A percentile compares a stretch with the other conserved stretches of the same genome.
Conservation (phyloP, 2,797 vertebrate genomes). For the Podarcis siculus region DNA sequence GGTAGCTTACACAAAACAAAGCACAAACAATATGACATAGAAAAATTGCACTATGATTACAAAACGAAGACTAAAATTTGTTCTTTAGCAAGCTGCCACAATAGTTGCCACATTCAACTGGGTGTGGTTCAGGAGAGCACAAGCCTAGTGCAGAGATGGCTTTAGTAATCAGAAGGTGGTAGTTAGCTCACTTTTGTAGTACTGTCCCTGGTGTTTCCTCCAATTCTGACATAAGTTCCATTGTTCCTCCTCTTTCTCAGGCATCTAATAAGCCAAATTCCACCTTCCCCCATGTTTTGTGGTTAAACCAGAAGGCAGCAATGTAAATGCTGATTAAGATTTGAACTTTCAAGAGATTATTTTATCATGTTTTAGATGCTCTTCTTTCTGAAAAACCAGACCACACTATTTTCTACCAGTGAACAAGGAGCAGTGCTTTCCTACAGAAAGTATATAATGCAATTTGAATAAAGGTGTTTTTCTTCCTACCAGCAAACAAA, state of each 20-base stretch:
- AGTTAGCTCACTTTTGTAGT: too few species aligned
- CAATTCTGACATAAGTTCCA: too few species aligned
- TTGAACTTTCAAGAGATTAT: background rate
- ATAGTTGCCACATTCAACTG: background rate
- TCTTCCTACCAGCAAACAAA: slow-evolving; percentile 85
- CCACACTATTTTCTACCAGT: background rate
- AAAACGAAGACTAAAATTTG: background rate
- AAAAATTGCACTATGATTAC: background rate
- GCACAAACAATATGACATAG: background rate
- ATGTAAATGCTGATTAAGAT: background rate
- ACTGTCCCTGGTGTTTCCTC: too few species aligned
- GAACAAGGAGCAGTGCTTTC: background rate
- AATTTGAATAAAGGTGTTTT: background rate
- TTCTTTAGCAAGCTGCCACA: too few species aligned
- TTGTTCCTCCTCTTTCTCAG: background rate
- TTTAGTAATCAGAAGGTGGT: too few species aligned
- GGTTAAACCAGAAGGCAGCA: background rate
- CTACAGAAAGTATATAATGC: background rate
- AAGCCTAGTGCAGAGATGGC: too few species aligned
- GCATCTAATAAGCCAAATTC: background rate
- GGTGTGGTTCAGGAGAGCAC: too few species aligned
- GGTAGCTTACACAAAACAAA: background rate
- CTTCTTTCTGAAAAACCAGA: background rate
- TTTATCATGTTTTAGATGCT: background rate
- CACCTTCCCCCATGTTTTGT: background rate